Base-by-base conservation (phyloP, 1,140 invertebrate species). In the Triops cancriformis region DNA sequence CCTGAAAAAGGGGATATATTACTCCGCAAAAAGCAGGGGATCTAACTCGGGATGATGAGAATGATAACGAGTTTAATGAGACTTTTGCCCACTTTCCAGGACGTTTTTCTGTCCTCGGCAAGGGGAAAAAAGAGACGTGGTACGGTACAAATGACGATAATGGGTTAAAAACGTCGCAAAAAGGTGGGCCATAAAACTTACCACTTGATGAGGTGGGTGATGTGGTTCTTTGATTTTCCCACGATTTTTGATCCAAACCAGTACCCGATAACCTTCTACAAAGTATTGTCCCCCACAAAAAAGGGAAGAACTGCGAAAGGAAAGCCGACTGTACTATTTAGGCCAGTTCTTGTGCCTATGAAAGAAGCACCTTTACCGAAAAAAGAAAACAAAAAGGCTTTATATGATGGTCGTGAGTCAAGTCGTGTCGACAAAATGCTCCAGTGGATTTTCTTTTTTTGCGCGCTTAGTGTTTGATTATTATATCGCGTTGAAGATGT, bases 61-160 rank as follows among this genome's bases (percentile, higher is more conserved):
- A 64, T 64, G 51, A 64, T 64, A 64, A 64, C n/a, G 51, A 64
- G 51, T 64, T 64, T 64, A 64, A 64, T 64, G 51, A 64, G 51
- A 64, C 14, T 64, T 64, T 64, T 10, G 10, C 51, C 51, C 0
- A 14, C 5, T 64, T 64, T 18, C 51, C 2, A 3, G 51, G 51
- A 64, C 51, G 51, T 64, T 64, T 64, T 64, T 64, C 4, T 0
- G 2, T 64, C 18, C 23, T 64, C 5, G 18, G n/a, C 51, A 64
- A 64, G 6, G 0, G 18, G 3, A 64, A 64, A 64, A 64, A 3
- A 64, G 10, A 23, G 45, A 64, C 43, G 18, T 64, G 51, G 51
- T 64, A 64, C 51, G 23, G 14, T n/a, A n/a, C 14, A 64, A n/a
- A 64, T 64, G 18, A 64, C 6, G 18, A 64, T 64, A 64, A 64